A percentile compares a stretch with the other conserved stretches of the same genome.
phyloP scores from a whole-genome alignment of 1,140 invertebrate species.

The Physella acuta region DNA sequence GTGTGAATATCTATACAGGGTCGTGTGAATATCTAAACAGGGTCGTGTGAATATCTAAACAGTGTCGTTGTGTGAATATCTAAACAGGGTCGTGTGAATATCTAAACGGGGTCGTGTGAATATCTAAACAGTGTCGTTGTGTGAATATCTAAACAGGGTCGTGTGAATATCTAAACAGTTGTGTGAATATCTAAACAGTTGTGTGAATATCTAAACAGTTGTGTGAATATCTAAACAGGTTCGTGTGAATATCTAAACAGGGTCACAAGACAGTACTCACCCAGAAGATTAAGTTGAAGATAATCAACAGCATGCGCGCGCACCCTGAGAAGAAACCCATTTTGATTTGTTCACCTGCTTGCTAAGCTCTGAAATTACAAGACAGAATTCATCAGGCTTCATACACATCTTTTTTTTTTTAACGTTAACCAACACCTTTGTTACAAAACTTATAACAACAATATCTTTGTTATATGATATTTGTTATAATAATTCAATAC shows the following conservation, averaged over 20 bases:
- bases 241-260: background rate
- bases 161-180: background rate
- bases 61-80: too few relatives aligned
- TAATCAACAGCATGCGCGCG: conserved; percentile 73
- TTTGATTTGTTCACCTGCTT: too few relatives aligned
- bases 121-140: background rate
- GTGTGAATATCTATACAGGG: too few relatives aligned
- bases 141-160: background rate
- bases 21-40: too few relatives aligned
- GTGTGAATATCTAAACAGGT: background rate
- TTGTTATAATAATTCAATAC: too few relatives aligned
- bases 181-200: background rate
- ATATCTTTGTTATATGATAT: too few relatives aligned
- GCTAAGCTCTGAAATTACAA: too few relatives aligned
- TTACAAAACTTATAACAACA: too few relatives aligned
- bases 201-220: background rate
- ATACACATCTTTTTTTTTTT: too few relatives aligned
- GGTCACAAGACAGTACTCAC: conserved; percentile 64
- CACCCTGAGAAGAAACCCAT: conserved; percentile 40
- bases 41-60: too few relatives aligned
- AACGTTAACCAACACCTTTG: too few relatives aligned
- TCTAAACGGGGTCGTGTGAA: background rate
- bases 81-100: background rate
- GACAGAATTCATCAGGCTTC: too few relatives aligned
- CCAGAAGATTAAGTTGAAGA: conserved; percentile 76